Evolutionary conservation across 2,797 vertebrate genomes (phyloP).

Genomic region (Melanotaenia nigrans): DNA sequence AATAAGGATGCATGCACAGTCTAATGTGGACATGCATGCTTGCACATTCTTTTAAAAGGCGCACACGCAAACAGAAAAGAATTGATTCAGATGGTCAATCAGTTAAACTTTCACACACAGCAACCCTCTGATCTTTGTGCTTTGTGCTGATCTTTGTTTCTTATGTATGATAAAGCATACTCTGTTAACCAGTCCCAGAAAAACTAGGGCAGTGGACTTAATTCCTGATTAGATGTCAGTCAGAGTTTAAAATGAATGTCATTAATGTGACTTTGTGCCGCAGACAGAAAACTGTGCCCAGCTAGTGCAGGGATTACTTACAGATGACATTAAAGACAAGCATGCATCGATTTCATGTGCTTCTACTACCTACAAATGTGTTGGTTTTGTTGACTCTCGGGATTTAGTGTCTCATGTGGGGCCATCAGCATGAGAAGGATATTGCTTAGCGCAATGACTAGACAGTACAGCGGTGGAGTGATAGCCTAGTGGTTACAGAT

Average conservation of each 20-base stretch:
- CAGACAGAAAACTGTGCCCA: conserved; percentile 42
- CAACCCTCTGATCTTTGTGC: conserved; percentile 8
- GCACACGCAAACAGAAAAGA: background rate
- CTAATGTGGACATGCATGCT: conserved; percentile 15
- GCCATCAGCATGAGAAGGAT: background rate
- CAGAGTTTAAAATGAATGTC: conserved; percentile 59
- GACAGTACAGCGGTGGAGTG: no score
- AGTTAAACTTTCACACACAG: background rate
- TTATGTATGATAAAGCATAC: conserved; percentile 26
- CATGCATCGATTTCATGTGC: conserved; percentile 32
- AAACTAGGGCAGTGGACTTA: conserved; percentile 68
- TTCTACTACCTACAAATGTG: conserved; percentile 25
- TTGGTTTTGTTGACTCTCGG: conserved; percentile 21
- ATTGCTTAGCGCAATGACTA: background rate
- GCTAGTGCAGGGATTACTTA: conserved; percentile 45
- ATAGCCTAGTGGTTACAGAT: no score
- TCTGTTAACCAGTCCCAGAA: conserved; percentile 38
- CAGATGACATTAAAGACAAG: conserved; percentile 45
- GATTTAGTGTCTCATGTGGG: conserved; percentile 6
- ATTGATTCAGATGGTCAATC: background rate
- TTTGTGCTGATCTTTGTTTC: conserved; percentile 6
- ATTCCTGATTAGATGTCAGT: conserved; percentile 68
- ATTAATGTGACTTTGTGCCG: conserved; percentile 32
- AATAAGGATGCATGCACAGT: conserved; percentile 35
- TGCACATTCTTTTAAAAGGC: background rate